Evolutionary conservation across 2,113 vertebrate genomes (phyloP).

Genomic region (Serilophus lunatus): DNA sequence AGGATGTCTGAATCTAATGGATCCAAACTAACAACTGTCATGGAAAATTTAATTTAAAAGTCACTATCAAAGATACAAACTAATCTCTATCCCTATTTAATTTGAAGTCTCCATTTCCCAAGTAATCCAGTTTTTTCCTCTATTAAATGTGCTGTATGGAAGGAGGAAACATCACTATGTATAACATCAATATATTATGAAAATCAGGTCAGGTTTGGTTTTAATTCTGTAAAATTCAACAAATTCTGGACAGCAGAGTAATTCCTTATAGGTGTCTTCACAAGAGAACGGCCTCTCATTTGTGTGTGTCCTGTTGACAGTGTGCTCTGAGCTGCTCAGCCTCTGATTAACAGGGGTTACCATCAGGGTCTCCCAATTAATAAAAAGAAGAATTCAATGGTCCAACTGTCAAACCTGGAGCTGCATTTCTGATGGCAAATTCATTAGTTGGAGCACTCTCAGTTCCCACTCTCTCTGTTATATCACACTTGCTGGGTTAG

Average conservation of each 20-base stretch:
- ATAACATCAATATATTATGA: not conserved
- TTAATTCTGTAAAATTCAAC: not conserved
- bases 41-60: not conserved
- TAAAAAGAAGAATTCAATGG: not conserved
- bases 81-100: not conserved
- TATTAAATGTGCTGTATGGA: not conserved
- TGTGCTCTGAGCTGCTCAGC: not conserved
- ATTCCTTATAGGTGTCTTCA: not conserved
- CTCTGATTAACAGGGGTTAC: not conserved
- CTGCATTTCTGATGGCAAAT: not conserved
- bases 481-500: not conserved
- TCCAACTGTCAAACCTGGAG: not conserved
- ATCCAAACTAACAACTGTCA: not conserved
- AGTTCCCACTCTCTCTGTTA: not conserved
- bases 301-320: rapidly evolving
- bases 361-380: not conserved
- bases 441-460: not conserved
- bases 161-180: not conserved
- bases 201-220: not conserved
- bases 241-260: not conserved
- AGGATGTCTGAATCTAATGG: not conserved
- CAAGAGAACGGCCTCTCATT: not conserved
- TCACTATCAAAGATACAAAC: not conserved
- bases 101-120: not conserved
- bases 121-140: not conserved